These are phyloP conservation scores for Brachionus rotundiformis DNA, from an alignment of 1,140 invertebrate genomes.

Conservation along the genomic window DNA sequence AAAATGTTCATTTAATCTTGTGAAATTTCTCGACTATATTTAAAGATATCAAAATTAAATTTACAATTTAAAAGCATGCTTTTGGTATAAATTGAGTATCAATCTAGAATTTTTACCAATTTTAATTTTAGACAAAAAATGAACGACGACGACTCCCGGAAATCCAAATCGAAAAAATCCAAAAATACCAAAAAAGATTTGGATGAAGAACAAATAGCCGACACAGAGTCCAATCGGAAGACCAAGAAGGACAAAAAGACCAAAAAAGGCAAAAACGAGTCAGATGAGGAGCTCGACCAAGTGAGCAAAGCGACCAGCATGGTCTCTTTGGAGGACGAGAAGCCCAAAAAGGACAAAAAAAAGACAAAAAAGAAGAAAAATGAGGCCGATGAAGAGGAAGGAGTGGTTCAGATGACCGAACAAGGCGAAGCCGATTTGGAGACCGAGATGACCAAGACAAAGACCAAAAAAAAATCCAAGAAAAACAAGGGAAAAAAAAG, in stretches of 20 bases:
- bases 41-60: background rate
- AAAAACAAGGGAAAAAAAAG: constrained; percentile 17
- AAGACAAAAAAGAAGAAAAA: constrained; percentile 19
- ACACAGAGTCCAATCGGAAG: background rate
- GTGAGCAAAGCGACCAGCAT: background rate
- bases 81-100: constrained; percentile 8
- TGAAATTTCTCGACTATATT: background rate
- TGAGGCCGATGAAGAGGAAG: background rate
- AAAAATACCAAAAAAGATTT: background rate
- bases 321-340: background rate
- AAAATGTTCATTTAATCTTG: background rate
- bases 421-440: background rate
- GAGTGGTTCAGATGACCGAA: background rate
- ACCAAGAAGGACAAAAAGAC: constrained; percentile 2
- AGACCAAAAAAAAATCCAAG: constrained; percentile 5
- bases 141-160: background rate
- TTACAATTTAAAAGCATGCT: background rate
- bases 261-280: constrained; percentile 13
- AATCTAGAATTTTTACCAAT: background rate
- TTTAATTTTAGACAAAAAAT: background rate
- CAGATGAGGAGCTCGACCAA: background rate
- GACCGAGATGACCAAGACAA: background rate
- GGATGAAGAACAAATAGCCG: background rate
- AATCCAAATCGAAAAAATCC: background rate
- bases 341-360: constrained; percentile 10